These are phyloP conservation scores for Gryon sp. DNA, from an alignment of 1,140 invertebrate species.

Conservation along the genomic window DNA sequence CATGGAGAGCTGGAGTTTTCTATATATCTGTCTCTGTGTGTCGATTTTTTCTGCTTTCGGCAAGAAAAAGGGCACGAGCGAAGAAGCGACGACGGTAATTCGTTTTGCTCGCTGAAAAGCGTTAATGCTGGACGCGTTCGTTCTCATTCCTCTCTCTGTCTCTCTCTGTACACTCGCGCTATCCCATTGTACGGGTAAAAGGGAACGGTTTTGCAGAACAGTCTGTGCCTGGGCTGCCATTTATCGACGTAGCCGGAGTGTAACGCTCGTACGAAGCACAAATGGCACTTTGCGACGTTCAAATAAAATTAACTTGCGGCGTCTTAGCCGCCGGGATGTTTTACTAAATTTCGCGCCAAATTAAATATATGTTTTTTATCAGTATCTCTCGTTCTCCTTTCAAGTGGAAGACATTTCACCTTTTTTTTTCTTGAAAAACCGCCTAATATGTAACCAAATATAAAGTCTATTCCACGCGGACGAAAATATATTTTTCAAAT, in stretches of 20 bases:
- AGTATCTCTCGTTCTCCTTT: not conserved
- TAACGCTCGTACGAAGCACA: slow-evolving; percentile 30
- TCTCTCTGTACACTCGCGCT: not conserved
- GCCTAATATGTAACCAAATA: too few relatives aligned
- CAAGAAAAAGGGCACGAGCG: slow-evolving; percentile 48
- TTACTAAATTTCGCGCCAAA: slow-evolving; percentile 13
- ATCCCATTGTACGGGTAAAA: slow-evolving; percentile 28
- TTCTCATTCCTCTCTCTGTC: slow-evolving; percentile 11
- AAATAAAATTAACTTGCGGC: slow-evolving; percentile 44
- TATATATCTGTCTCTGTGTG: slow-evolving; percentile 13
- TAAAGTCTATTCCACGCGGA: too few relatives aligned
- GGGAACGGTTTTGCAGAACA: slow-evolving; percentile 51
- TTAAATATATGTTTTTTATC: slow-evolving; percentile 22
- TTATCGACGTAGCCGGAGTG: slow-evolving; percentile 50
- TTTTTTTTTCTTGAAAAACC: too few relatives aligned
- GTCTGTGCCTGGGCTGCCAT: slow-evolving; percentile 45
- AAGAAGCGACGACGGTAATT: slow-evolving; percentile 61
- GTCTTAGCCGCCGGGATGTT: slow-evolving; percentile 18
- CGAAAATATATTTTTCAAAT: too few relatives aligned
- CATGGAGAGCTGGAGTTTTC: slow-evolving; percentile 6
- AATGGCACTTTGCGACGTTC: slow-evolving; percentile 42
- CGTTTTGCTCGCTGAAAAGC: slow-evolving; percentile 63
- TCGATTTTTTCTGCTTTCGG: slow-evolving; percentile 45
- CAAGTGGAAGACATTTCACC: too few relatives aligned
- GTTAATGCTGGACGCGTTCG: slow-evolving; percentile 57